These are phyloP conservation scores for Oscheius sp. DNA, from an alignment of 2,888 invertebrate species.

Conservation along the genomic window DNA sequence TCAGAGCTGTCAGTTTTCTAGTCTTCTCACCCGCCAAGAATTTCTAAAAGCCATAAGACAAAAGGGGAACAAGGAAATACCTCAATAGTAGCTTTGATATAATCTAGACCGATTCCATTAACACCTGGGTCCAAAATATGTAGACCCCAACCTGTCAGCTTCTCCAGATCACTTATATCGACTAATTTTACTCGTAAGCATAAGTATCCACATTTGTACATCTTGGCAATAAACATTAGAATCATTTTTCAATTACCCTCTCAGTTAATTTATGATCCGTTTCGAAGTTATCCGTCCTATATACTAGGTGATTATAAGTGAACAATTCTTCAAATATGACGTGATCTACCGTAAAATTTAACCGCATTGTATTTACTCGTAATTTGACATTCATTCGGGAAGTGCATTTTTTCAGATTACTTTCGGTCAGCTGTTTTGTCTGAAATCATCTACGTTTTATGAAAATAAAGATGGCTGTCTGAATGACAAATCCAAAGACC, in stretches of 20 bases:
- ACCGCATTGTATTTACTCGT: conserved; percentile 12
- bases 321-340: background rate
- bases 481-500: no score
- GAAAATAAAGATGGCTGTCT: no score
- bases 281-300: background rate
- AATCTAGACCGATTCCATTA: background rate
- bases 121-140: conserved; percentile 1
- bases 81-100: background rate
- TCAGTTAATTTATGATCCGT: background rate
- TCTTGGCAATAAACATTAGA: background rate
- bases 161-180: background rate
- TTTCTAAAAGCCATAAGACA: background rate
- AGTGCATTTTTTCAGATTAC: background rate
- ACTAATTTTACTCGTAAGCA: conserved; percentile 2
- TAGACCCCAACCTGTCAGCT: conserved; percentile 10
- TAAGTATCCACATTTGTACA: conserved; percentile 4
- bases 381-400: background rate
- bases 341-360: background rate
- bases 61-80: background rate
- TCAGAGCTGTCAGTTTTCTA: conserved; percentile 8
- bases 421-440: background rate
- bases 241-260: background rate
- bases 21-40: background rate
- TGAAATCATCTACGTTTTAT: background rate
- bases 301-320: conserved; percentile 13